Conservation (phyloP, 2,888 invertebrate genomes). For the Pelosia muscerda region DNA sequence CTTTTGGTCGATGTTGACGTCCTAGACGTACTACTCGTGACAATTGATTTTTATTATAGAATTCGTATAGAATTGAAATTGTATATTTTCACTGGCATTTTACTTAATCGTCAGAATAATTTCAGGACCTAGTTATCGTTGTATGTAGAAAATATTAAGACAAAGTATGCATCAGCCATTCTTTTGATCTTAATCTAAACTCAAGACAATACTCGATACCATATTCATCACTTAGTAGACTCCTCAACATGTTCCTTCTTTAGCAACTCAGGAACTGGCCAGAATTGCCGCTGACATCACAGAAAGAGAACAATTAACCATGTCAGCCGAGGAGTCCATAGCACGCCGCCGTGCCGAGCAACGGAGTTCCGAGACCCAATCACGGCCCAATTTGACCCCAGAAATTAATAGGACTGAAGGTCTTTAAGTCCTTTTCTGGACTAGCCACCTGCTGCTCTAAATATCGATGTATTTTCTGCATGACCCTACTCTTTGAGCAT, state of each 20-base stretch:
- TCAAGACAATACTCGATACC: neutral
- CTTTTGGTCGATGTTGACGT: too few relatives aligned
- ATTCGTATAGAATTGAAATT: too few relatives aligned
- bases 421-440: conserved; percentile 20
- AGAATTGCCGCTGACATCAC: conserved; percentile 23
- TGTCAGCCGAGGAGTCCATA: conserved; percentile 24
- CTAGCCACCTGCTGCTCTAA: conserved; percentile 2
- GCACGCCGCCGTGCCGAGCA: conserved; percentile 38
- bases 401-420: conserved; percentile 23
- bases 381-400: conserved; percentile 29
- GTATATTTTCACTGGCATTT: too few relatives aligned
- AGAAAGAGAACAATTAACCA: conserved; percentile 23
- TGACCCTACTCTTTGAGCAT: conserved; percentile 17
- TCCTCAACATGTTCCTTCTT: conserved; percentile 14
- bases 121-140: too few relatives aligned
- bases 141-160: too few relatives aligned
- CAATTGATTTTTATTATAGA: too few relatives aligned
- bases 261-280: conserved; percentile 20
- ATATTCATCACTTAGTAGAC: neutral
- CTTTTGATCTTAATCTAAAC: neutral
- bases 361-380: conserved; percentile 25
- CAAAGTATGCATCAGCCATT: neutral
- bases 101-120: too few relatives aligned
- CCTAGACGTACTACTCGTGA: too few relatives aligned
- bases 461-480: conserved; percentile 17